phyloP scores from a whole-genome alignment of 2,113 vertebrate species.

The Leucoraja erinaceus region DNA sequence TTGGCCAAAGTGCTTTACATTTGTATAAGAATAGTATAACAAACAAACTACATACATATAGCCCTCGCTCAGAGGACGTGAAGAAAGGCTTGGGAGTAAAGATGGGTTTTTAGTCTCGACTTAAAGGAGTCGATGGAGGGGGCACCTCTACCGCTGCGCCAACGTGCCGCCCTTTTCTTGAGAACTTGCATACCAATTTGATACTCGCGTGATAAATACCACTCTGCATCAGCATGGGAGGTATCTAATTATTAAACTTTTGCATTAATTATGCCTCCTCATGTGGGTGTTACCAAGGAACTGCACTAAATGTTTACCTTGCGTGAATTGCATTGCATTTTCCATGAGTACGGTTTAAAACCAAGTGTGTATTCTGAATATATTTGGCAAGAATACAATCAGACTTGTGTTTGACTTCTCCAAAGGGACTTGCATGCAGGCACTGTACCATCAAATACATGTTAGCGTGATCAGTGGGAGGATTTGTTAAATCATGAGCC shows the following conservation, averaged over 20 bases:
- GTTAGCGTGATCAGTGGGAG: neutral
- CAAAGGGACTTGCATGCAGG: neutral
- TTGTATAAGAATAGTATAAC: too few relatives aligned
- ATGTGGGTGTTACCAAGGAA: neutral
- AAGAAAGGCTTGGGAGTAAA: too few relatives aligned
- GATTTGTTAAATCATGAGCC: neutral
- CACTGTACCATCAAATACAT: slow-evolving; percentile 1
- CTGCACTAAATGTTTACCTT: slow-evolving; percentile 11
- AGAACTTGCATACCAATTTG: neutral
- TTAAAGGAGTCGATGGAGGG: too few relatives aligned
- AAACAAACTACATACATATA: too few relatives aligned
- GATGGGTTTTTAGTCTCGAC: too few relatives aligned
- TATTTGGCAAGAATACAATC: slow-evolving; percentile 5
- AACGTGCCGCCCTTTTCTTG: too few relatives aligned
- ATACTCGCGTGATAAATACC: neutral
- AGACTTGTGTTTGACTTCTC: slow-evolving; percentile 2
- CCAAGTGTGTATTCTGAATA: neutral
- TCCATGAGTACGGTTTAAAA: neutral
- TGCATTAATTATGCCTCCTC: neutral
- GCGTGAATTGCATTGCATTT: slow-evolving; percentile 6
- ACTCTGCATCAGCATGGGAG: neutral
- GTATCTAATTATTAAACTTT: slow-evolving; percentile 28
- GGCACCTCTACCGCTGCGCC: too few relatives aligned
- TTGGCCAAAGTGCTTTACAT: too few relatives aligned
- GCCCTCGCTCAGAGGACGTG: too few relatives aligned